These are phyloP conservation scores for Dasysyrphus tricinctus DNA, from an alignment of 2,888 invertebrate species.

Conservation along the genomic window DNA sequence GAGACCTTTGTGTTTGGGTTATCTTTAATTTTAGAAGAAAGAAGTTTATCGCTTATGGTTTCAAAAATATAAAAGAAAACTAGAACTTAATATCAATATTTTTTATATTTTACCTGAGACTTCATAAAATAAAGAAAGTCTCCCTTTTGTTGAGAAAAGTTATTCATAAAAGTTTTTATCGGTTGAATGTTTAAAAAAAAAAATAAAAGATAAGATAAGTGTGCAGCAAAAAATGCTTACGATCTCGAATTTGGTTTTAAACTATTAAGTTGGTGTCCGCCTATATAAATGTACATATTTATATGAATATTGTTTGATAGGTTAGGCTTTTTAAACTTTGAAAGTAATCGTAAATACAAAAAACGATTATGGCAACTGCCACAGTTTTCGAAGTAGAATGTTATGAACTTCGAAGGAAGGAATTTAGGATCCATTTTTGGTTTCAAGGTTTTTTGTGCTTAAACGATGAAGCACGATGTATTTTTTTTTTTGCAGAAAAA, in stretches of 20 bases:
- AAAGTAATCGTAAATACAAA: conserved; percentile 4
- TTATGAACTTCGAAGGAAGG: neutral
- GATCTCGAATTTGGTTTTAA: neutral
- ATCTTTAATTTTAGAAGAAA: conserved; percentile 15
- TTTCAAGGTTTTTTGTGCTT: neutral
- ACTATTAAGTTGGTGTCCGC: neutral
- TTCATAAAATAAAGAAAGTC: neutral
- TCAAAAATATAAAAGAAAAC: neutral
- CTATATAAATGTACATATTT: neutral
- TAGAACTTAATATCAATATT: neutral
- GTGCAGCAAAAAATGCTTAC: conserved; percentile 1
- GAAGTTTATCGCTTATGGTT: conserved; percentile 17
- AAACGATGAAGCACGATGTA: neutral
- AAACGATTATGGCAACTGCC: neutral
- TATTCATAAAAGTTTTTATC: conserved; percentile 31
- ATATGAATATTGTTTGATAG: neutral
- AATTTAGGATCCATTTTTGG: neutral
- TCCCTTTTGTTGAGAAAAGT: conserved; percentile 8
- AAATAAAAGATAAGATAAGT: neutral
- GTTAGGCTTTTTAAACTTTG: neutral
- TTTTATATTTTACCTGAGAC: conserved; percentile 20
- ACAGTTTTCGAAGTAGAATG: neutral
- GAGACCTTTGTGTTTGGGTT: conserved; percentile 13
- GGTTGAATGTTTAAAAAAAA: conserved; percentile 6
- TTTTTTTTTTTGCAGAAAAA: neutral